Evolutionary conservation across 2,797 vertebrate species (phyloP).

Genomic region (Adrianichthys oophorus): DNA sequence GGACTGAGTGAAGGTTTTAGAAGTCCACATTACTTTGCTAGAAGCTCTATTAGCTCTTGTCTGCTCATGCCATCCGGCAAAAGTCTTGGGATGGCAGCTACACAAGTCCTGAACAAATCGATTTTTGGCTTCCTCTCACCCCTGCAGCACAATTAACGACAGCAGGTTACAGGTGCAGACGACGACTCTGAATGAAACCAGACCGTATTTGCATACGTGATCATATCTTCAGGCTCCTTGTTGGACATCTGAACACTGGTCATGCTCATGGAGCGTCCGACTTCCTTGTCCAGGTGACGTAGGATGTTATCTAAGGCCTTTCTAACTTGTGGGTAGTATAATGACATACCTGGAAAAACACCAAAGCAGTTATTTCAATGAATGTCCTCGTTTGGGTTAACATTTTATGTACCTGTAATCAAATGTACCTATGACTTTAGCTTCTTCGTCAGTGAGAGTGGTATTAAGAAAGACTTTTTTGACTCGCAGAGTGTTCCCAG

Average conservation of each 20-base stretch:
- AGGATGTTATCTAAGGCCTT: constrained; percentile 97
- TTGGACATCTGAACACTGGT: constrained; percentile 98
- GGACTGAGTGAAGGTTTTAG: not conserved
- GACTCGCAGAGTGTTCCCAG: constrained; percentile 98
- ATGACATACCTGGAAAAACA: constrained; percentile 88
- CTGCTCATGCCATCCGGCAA: constrained; percentile 99
- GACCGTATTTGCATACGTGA: constrained; percentile 85
- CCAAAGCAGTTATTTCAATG: constrained; percentile 1
- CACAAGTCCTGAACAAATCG: constrained; percentile 96
- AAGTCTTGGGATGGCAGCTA: constrained; percentile 95
- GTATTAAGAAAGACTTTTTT: constrained; percentile 99
- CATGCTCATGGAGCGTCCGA: constrained; percentile 99
- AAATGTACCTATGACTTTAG: constrained; percentile 93
- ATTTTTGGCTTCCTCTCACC: constrained; percentile 99
- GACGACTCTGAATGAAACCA: not conserved
- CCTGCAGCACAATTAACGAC: constrained; percentile 68
- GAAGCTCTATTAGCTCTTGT: constrained; percentile 96
- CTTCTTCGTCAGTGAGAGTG: constrained; percentile 97
- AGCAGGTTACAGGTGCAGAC: constrained; percentile 1
- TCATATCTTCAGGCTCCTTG: constrained; percentile 99
- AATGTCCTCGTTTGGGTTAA: not conserved
- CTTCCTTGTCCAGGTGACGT: constrained; percentile 97
- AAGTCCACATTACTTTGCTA: constrained; percentile 86
- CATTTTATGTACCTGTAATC: not conserved
- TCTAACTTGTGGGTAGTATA: constrained; percentile 97